A percentile compares a stretch with the other conserved stretches of the same genome.
phyloP scores from a whole-genome alignment of 2,888 invertebrate species.

The Dynastes maya region DNA sequence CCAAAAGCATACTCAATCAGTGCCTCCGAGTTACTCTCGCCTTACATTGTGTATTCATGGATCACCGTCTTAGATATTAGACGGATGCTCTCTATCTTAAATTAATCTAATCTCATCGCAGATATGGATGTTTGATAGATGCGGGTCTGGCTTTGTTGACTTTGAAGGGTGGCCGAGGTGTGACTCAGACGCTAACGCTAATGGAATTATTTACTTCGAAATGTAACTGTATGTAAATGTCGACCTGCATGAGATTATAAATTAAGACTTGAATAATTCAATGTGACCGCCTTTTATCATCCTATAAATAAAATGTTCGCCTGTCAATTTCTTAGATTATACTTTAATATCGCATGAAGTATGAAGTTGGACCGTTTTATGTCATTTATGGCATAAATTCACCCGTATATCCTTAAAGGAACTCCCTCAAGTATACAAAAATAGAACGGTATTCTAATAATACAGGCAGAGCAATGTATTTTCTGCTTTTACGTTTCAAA shows the following conservation, averaged over 20 bases:
- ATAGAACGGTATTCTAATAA: slow-evolving; percentile 3
- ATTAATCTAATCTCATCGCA: slow-evolving; percentile 65
- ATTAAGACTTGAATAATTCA: slow-evolving; percentile 14
- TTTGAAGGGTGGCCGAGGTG: slow-evolving; percentile 44
- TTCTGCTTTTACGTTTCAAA: neutral
- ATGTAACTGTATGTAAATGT: slow-evolving; percentile 15
- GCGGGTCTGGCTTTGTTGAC: slow-evolving; percentile 41
- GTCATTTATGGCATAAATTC: neutral
- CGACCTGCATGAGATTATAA: slow-evolving; percentile 5
- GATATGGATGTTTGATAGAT: slow-evolving; percentile 53
- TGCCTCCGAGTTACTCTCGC: slow-evolving; percentile 61
- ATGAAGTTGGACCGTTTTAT: neutral
- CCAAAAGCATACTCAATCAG: slow-evolving; percentile 64
- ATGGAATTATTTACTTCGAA: slow-evolving; percentile 35
- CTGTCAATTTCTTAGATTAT: neutral
- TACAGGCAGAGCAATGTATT: neutral
- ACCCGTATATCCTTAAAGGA: neutral
- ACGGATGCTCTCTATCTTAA: slow-evolving; percentile 63
- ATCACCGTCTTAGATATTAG: slow-evolving; percentile 61
- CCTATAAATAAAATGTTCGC: neutral
- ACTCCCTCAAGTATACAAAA: neutral
- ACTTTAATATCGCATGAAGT: neutral
- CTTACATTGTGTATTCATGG: slow-evolving; percentile 64
- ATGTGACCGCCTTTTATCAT: neutral
- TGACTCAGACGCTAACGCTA: slow-evolving; percentile 38